A percentile compares a stretch with the other conserved stretches of the same genome.
These are phyloP conservation scores for Sipha maydis DNA, from an alignment of 2,888 invertebrate genomes.

Conservation along the genomic window DNA sequence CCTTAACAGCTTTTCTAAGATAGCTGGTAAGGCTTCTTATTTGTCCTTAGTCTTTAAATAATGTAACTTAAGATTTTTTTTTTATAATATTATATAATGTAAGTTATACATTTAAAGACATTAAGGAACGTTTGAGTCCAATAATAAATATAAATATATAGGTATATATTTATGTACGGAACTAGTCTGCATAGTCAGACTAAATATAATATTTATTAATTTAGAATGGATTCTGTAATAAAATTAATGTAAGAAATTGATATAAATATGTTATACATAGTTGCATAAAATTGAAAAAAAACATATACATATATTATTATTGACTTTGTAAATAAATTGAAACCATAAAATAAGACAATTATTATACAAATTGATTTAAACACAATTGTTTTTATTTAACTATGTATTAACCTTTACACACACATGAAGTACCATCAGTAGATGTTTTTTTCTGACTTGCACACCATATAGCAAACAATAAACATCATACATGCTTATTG, in stretches of 20 bases:
- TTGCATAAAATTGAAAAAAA: conserved; percentile 58
- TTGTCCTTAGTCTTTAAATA: conserved; percentile 62
- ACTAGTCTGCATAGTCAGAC: conserved; percentile 49
- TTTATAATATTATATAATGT: conserved; percentile 58
- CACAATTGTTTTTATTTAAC: conserved; percentile 39
- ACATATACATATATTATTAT: conserved; percentile 60
- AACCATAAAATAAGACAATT: conserved; percentile 61
- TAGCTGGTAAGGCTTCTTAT: conserved; percentile 55
- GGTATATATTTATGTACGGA: conserved; percentile 48
- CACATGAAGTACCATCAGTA: too few relatives aligned
- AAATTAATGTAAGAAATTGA: conserved; percentile 60
- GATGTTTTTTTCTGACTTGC: too few relatives aligned
- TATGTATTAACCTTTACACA: too few relatives aligned
- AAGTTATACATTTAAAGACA: conserved; percentile 62
- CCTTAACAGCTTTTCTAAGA: conserved; percentile 58
- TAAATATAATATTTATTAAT: conserved; percentile 45
- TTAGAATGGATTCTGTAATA: conserved; percentile 60
- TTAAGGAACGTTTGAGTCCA: conserved; percentile 48
- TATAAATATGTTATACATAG: conserved; percentile 61
- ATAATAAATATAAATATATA: conserved; percentile 47
- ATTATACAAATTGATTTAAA: conserved; percentile 62
- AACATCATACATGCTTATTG: too few relatives aligned
- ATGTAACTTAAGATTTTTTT: conserved; percentile 58
- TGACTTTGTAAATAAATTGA: conserved; percentile 62
- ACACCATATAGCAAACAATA: too few relatives aligned